Percentiles rank a stretch among this genome's conserved stretches.
Conservation (phyloP, 2,113 vertebrate species). For the Meles meles region DNA sequence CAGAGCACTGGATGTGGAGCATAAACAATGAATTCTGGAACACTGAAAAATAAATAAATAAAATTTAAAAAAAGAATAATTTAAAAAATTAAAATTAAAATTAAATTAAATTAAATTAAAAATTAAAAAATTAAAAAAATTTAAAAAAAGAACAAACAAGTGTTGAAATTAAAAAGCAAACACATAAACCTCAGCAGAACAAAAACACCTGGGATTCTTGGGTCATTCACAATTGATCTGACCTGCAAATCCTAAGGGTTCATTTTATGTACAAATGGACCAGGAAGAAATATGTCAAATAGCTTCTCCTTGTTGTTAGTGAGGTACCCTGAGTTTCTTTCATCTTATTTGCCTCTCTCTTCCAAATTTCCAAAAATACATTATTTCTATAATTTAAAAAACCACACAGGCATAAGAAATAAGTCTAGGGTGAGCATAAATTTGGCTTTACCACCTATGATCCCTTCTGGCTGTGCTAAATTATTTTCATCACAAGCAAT, state of each 20-base stretch:
- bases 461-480: background rate
- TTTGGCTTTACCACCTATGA: background rate
- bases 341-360: background rate
- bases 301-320: background rate
- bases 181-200: background rate
- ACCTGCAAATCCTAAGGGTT: background rate
- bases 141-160: background rate
- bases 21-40: too few relatives aligned
- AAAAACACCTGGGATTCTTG: background rate
- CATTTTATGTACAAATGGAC: background rate
- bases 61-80: background rate
- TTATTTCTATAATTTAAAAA: background rate
- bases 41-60: too few relatives aligned
- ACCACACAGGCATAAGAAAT: background rate
- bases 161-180: background rate
- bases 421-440: background rate
- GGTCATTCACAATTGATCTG: background rate
- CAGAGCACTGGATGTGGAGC: too few relatives aligned
- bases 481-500: constrained; percentile 47
- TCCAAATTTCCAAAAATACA: background rate
- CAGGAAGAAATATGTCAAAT: background rate
- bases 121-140: too few relatives aligned
- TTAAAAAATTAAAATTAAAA: too few relatives aligned
- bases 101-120: too few relatives aligned
- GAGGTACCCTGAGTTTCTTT: background rate